Evolutionary conservation across 2,888 invertebrate genomes (phyloP), one percentile per base, ranked within the genome.

Genomic region (Shargacucullia verbasci): DNA sequence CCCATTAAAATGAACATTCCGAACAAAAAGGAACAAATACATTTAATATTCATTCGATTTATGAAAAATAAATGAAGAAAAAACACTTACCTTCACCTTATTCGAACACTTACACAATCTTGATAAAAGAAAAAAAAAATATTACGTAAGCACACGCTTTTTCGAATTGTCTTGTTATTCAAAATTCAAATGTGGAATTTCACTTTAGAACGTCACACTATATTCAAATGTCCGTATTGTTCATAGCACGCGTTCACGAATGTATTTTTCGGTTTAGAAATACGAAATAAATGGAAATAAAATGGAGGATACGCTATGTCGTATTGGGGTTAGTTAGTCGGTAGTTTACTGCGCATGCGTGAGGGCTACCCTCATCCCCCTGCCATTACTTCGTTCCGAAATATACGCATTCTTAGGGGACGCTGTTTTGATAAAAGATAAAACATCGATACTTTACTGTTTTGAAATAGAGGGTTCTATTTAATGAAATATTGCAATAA

Each of bases 201-300:
- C 82, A 83, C 82, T 79, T 61, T 64, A 62, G 70, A 56, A 55
- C 56, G 61, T 59, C 48, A 50, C 70, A 60, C 64, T 64, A 45
- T 20, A 53, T 68, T 49, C 38, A 39, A 49, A 41, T 53, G 35
- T 47, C 33, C 54, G 38, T 62, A 60, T 53, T 37, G 60, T 69
- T 62, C 59, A 60, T 57, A 39, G 12, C 40, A 57, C 54, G 53
- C 58, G 63, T 64, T 45, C 46, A 46, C 59, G 48, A 63, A 54
- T 64, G 66, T 59, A 33, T 71, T 81, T 81, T 78, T 61, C 70
- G 64, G 73, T 63, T 62, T 59, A 48, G 82, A 82, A 83, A 77
- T 81, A 76, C 65, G 78, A 81, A 83, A 84, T 71, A 83, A 84
- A 85, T 81, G 79, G 75, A 90, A 87, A 84, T 88, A 93, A 93